Evolutionary conservation across 2,888 invertebrate species (phyloP), one percentile per base, ranked within the genome.

Genomic region (Mantis religiosa): DNA sequence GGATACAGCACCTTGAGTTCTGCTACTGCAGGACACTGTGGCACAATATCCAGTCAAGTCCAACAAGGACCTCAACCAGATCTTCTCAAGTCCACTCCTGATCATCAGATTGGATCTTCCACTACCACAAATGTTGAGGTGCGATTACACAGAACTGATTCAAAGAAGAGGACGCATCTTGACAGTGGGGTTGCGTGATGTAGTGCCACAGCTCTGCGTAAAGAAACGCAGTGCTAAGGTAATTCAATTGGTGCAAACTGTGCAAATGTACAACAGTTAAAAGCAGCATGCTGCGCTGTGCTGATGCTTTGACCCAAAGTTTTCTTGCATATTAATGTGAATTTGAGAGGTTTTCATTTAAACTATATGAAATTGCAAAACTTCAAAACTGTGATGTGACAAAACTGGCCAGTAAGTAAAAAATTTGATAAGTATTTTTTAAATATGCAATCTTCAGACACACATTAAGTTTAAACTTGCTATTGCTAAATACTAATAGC

Each of bases 11-110:
- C 88, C 7, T 83, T 88, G 30, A 83, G 85, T 28, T 85, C 89
- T 9, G 34, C 87, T 7, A 82, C 34, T 14, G 87, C 87, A 34
- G 88, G 41, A 15, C 84, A 41, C 54, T 87, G 87, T 15, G 82
- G 85, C 27, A 87, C 85, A 28, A 71, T 30, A 15, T 27, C 88
- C 14, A 71, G 82, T 25, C 81, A 54, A 71, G 84, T 27, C 14
- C 88, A 89, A 87, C 89, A 90, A 86, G 71, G 54, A 28, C 86
- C 88, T 34, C 97, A 97, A 92, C 97, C 97, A 3, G 97, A 97
- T 92, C 97, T 97, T 91, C 93, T 97, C 83, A 97, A 97, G 92
- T 97, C 97, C 25, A 97, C 97, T 4, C 97, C 97, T 12, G 97
- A 97, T 92, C 97, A 97, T 92, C 96, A 96, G 92, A 93, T 94